Evolutionary conservation across 2,113 vertebrate genomes (phyloP).

Genomic region (Saccopteryx leptura): DNA sequence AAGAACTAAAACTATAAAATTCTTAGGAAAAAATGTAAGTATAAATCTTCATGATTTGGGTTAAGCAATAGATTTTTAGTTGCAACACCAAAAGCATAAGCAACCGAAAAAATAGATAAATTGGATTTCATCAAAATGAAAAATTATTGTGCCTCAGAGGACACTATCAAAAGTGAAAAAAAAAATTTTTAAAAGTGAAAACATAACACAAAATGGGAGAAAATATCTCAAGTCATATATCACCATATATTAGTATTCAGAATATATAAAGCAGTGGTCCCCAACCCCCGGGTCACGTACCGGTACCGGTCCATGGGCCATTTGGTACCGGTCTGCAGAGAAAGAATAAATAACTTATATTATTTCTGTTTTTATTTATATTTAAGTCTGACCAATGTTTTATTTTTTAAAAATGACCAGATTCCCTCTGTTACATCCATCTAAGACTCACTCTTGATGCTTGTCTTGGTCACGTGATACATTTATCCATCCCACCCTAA

Average conservation of each 20-base stretch:
- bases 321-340: no score
- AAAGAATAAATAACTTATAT: no score
- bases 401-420: no score
- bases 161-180: background rate
- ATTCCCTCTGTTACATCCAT: no score
- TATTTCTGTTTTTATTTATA: no score
- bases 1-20: background rate
- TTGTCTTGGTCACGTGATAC: no score
- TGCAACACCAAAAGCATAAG: background rate
- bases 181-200: no score
- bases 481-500: no score
- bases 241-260: background rate
- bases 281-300: no score
- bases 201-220: background rate
- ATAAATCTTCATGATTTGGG: background rate
- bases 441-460: no score
- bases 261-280: background rate
- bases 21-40: background rate
- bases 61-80: background rate
- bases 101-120: background rate
- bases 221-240: background rate
- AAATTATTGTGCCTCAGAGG: background rate
- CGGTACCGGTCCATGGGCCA: no score
- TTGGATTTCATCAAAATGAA: background rate
- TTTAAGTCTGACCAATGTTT: no score